Conservation (phyloP, 2,113 vertebrate species). For the Oceanites oceanicus region DNA sequence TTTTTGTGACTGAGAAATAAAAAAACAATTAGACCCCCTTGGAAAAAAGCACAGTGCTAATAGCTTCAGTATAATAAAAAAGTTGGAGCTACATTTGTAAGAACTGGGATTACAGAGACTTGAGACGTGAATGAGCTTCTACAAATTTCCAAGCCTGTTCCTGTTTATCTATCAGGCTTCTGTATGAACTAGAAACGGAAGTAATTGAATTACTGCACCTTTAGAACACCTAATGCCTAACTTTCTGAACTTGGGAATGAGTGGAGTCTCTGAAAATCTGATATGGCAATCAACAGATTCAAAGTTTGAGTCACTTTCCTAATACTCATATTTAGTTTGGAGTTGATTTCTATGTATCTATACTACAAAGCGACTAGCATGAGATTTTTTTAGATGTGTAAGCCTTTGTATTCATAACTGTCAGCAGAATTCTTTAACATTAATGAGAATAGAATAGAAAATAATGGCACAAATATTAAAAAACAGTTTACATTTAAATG, state of each 20-base stretch:
- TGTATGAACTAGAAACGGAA: neutral
- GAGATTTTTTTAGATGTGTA: neutral
- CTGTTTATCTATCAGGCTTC: neutral
- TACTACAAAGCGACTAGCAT: neutral
- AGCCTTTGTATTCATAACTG: neutral
- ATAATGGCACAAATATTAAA: neutral
- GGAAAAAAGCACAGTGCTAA: neutral
- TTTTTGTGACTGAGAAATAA: constrained; percentile 12
- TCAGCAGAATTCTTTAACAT: neutral
- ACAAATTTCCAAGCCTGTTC: neutral
- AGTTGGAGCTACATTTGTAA: neutral
- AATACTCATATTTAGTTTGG: neutral
- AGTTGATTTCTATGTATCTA: neutral
- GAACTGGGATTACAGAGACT: neutral
- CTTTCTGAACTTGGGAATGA: neutral
- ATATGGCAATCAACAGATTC: neutral
- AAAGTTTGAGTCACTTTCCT: neutral
- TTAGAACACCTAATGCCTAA: neutral
- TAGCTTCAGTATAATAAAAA: neutral
- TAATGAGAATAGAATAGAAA: neutral
- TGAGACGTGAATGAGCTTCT: neutral
- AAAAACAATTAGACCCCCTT: constrained; percentile 3
- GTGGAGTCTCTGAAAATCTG: neutral
- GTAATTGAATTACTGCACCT: neutral
- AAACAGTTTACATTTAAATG: neutral